Evolutionary conservation across 2,797 vertebrate genomes (phyloP), one percentile per base, ranked within the genome.

Genomic region (Diglossa cyanea): DNA sequence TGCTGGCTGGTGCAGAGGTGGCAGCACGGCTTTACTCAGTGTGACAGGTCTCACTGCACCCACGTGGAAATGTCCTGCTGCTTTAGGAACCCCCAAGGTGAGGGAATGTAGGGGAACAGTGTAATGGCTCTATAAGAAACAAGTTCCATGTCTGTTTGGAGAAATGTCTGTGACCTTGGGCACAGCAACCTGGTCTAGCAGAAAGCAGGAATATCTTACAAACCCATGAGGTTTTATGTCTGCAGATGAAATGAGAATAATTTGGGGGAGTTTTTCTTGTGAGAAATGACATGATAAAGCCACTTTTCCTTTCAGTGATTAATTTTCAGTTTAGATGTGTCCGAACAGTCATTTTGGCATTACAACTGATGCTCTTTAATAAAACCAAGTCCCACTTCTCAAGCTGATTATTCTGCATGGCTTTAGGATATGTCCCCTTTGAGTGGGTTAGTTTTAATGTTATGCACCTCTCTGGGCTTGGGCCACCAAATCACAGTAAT

Each of bases 91-190:
- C 12, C 9, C 16, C 39, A 84, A 42, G n/a, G 12, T 19, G 24
- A 23, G 26, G 39, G 19, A 20, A 24, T 39, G 47, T 0, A 12
- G 70, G 77, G 14, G 26, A 11, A 25, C 26, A 13, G 33, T 28
- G 25, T 51, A 11, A 9, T 26, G 24, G 14, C 19, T 71, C 13
- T 35, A 7, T 19, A 28, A 35, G 30, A 61, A 76, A 17, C 0
- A 2, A 71, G 12, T 18, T 62, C 7, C 2, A 0, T 7, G 14
- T 42, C 3, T 53, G 2, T 5, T 39, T 39, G 30, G 47, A 48
- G 21, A 77, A 77, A 0, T 7, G 14, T 35, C 3, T 53, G 18
- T 40, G n/a, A 42, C 9, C 6, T 3, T 45, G 17, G 20, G 47
- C n/a, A 24, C 14, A 58, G 54, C 6, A 57, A 78, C n/a, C 20